Base-by-base conservation (phyloP, 2,113 vertebrate genomes). In the Nanorana parkeri region DNA sequence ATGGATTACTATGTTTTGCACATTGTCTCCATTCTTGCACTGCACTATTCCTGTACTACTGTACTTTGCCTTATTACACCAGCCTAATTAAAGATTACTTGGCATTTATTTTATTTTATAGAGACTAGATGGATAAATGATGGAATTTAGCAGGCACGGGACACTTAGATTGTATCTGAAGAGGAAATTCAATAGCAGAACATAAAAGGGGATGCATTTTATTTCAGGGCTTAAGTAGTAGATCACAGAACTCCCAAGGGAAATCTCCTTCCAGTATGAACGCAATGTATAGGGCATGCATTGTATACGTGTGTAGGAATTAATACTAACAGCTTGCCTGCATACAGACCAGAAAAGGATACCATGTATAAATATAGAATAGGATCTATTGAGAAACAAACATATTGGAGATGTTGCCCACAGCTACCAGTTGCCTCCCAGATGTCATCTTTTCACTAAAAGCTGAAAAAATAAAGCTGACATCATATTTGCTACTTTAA, bases 121-220 rank as follows among this genome's bases (percentile, higher is more conserved):
- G 87, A 87, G 77, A 84, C 84, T 41, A 78, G 83, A 86, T 77
- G 86, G 85, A 90, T 88, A 89, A 85, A 81, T 69, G 26, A 20
- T 28, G 21, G 15, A 24, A 15, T 16, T 36, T 20, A 47, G 65
- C 11, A 67, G 21, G 65, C 51, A 41, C 26, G 4, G 20, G 26
- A 26, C 71, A n/a, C 6, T 26, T 21, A 23, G n/a, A 78, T 60
- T 51, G 36, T 26, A 66, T 78, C 63, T 51, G 67, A 55, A 17
- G 66, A 79, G 21, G 19, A 58, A 54, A 36, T 52, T 20, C 36
- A 26, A 20, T 23, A 28, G 36, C 52, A 56, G 52, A 68, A 67
- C 55, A 23, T 20, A 54, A 58, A 56, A 28, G 16, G 41, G 19
- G 76, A 47, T n/a, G 13, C 5, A 36, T 58, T 79, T 79, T 79